phyloP scores from a whole-genome alignment of 2,888 invertebrate species.

The Himalopsyche tibetana region DNA sequence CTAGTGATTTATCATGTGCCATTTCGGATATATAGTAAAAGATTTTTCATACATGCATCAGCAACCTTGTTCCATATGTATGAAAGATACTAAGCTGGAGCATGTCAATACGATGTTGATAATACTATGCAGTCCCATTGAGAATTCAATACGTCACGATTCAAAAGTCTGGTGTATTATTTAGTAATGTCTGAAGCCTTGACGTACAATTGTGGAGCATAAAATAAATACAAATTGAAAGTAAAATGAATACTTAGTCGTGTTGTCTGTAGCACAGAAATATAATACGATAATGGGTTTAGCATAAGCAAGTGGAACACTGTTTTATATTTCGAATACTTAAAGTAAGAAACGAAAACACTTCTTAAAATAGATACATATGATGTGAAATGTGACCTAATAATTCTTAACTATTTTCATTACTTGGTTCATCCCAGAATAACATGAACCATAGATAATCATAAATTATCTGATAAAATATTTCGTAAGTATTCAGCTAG shows the following conservation, averaged over 20 bases:
- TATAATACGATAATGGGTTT: background rate
- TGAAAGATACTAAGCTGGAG: background rate
- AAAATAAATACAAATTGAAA: constrained; percentile 16
- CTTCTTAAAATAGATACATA: no score
- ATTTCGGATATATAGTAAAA: no score
- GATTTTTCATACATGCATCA: background rate
- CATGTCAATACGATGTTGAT: background rate
- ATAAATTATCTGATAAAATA: no score
- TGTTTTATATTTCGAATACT: background rate
- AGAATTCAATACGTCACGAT: background rate
- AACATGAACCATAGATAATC: no score
- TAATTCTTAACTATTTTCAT: no score
- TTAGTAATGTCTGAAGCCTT: background rate
- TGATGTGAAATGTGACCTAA: no score
- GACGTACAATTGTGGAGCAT: background rate
- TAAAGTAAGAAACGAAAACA: no score
- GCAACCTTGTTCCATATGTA: background rate
- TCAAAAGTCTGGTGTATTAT: background rate
- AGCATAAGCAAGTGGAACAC: background rate
- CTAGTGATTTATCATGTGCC: no score
- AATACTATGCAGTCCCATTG: background rate
- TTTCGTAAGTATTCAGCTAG: no score
- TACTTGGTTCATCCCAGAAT: no score
- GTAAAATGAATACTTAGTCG: background rate
- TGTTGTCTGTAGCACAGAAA: background rate